These are phyloP conservation scores for Coendou prehensilis DNA, from an alignment of 2,797 vertebrate genomes.

Conservation along the genomic window DNA sequence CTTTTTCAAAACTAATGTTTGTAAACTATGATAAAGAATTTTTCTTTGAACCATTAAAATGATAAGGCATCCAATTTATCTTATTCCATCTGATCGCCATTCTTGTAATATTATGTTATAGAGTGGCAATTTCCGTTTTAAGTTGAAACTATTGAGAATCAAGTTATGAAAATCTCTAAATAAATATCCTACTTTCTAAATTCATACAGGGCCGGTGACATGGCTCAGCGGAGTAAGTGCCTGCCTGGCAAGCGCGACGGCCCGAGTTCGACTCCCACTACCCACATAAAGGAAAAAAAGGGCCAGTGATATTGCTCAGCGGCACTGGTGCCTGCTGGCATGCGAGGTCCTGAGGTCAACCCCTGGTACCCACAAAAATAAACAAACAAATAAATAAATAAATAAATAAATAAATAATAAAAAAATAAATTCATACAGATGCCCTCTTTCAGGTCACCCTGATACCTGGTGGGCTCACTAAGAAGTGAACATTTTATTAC, in stretches of 20 bases:
- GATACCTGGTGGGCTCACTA: background rate
- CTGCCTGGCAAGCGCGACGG: too few species aligned
- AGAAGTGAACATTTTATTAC: rapidly evolving
- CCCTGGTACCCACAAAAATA: too few species aligned
- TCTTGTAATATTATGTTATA: background rate
- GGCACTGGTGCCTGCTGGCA: too few species aligned
- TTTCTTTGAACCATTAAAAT: background rate
- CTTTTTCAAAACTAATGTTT: background rate
- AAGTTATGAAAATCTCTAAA: background rate
- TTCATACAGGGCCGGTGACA: background rate
- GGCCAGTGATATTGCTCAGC: too few species aligned
- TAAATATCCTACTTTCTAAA: background rate
- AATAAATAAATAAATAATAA: too few species aligned
- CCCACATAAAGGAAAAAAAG: too few species aligned
- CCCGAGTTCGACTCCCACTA: too few species aligned
- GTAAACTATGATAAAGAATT: background rate
- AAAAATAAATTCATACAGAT: background rate
- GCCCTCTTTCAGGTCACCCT: background rate
- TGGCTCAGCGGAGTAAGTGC: too few species aligned
- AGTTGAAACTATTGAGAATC: background rate
- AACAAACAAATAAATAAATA: too few species aligned
- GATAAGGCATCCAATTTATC: background rate
- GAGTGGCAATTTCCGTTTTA: background rate
- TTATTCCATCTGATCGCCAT: background rate
- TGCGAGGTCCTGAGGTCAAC: too few species aligned